Conservation (phyloP, 2,797 vertebrate species). For the Zonotrichia albicollis region DNA sequence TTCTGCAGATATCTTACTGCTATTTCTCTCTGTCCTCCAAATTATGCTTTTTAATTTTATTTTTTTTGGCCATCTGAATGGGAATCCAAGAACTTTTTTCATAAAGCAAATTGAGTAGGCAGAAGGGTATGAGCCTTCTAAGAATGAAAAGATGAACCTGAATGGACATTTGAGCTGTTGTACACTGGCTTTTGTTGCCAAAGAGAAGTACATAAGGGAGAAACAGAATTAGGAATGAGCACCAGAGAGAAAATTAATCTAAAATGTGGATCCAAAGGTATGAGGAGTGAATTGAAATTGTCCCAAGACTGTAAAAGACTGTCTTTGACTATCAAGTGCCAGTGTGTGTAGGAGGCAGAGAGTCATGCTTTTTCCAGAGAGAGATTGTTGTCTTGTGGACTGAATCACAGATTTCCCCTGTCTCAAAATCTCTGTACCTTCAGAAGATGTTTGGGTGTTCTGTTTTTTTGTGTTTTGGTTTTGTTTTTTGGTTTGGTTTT, state of each 20-base stretch:
- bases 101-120: neutral
- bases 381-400: neutral
- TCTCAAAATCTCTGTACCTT: neutral
- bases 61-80: neutral
- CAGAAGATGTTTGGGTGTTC: neutral
- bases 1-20: neutral
- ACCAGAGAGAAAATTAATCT: neutral
- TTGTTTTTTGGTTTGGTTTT: neutral
- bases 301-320: neutral
- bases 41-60: neutral
- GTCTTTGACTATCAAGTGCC: neutral
- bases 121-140: neutral
- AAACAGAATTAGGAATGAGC: neutral
- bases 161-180: neutral
- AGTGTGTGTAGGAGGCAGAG: neutral
- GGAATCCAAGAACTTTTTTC: neutral
- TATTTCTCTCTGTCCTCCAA: neutral
- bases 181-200: neutral
- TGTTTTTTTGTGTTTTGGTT: neutral
- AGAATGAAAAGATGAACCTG: neutral
- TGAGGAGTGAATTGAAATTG: neutral
- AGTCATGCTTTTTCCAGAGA: neutral
- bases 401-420: neutral
- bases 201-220: neutral
- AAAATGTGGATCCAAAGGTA: neutral